phyloP scores from a whole-genome alignment of 2,888 invertebrate species.

The Tachina lurida region DNA sequence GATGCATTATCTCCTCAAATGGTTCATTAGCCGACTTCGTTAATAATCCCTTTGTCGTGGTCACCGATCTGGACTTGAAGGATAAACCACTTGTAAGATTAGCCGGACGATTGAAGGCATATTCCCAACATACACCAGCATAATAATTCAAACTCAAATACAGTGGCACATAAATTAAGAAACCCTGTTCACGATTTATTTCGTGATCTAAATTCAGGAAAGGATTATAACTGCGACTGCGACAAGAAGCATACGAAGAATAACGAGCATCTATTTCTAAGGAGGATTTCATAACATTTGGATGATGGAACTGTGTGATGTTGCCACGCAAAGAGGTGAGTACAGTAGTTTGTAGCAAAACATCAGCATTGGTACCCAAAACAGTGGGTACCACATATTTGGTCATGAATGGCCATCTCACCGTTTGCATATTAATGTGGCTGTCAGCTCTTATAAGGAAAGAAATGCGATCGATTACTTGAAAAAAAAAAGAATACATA shows the following conservation, averaged over 20 bases:
- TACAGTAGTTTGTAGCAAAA: constrained; percentile 83
- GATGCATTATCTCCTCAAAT: constrained; percentile 80
- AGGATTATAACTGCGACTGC: constrained; percentile 85
- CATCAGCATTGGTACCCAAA: constrained; percentile 84
- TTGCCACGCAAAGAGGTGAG: constrained; percentile 88
- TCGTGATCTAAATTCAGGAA: constrained; percentile 86
- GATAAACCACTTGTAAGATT: constrained; percentile 82
- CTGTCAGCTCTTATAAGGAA: constrained; percentile 85
- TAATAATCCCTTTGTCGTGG: constrained; percentile 80
- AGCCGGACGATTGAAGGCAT: constrained; percentile 81
- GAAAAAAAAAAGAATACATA: not conserved
- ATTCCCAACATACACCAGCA: constrained; percentile 78
- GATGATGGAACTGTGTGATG: constrained; percentile 85
- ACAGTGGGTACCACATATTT: constrained; percentile 85
- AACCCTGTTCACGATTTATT: constrained; percentile 87
- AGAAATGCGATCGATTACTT: constrained; percentile 85
- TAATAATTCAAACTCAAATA: constrained; percentile 83
- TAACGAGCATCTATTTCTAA: constrained; percentile 86
- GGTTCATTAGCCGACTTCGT: constrained; percentile 79
- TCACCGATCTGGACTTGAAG: constrained; percentile 82
- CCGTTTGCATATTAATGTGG: constrained; percentile 85
- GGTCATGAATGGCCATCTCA: constrained; percentile 84
- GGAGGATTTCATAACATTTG: constrained; percentile 85
- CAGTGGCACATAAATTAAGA: constrained; percentile 87
- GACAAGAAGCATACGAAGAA: constrained; percentile 84